These are phyloP conservation scores for Eptesicus fuscus DNA, from an alignment of 2,113 vertebrate genomes.

Conservation along the genomic window DNA sequence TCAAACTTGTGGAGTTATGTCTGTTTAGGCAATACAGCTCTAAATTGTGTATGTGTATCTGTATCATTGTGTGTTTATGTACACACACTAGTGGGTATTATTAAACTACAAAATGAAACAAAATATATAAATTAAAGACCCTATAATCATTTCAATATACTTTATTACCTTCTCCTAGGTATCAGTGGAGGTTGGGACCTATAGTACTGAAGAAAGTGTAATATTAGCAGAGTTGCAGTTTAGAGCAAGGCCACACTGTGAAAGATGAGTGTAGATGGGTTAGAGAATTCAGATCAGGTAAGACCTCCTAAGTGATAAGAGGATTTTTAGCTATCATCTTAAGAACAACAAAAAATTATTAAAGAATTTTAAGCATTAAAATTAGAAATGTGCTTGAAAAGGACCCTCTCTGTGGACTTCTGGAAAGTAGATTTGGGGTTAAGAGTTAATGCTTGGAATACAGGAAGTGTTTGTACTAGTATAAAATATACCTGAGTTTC, in stretches of 20 bases:
- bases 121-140: not conserved
- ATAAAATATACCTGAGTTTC: not conserved
- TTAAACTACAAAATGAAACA: not conserved
- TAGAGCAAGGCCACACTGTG: not conserved
- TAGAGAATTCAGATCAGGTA: not conserved
- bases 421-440: not conserved
- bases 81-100: not conserved
- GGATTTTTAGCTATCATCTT: not conserved
- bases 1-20: not conserved
- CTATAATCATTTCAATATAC: not conserved
- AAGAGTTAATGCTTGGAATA: not conserved
- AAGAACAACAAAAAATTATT: not conserved
- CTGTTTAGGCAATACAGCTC: not conserved
- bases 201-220: not conserved
- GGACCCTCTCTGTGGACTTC: not conserved
- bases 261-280: not conserved
- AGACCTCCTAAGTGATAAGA: not conserved
- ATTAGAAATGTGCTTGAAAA: not conserved
- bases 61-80: not conserved
- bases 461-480: not conserved
- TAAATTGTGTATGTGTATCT: not conserved
- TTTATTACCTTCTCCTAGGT: not conserved
- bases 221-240: not conserved
- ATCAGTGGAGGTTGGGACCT: not conserved
- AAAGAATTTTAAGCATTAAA: not conserved